Evolutionary conservation across 2,797 vertebrate species (phyloP).

Genomic region (Gambusia yucatana): DNA sequence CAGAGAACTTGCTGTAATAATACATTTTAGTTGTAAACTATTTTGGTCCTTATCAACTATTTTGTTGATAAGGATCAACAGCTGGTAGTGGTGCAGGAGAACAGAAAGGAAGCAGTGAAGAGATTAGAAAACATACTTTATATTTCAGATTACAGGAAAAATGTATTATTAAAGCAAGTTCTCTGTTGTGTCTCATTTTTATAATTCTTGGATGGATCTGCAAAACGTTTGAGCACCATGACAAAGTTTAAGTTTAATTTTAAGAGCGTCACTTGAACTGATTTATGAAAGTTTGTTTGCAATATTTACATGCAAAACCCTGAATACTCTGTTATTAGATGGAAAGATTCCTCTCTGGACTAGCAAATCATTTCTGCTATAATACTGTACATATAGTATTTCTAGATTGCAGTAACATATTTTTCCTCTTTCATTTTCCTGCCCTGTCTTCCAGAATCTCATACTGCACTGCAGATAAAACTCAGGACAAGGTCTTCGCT

Average conservation of each 20-base stretch:
- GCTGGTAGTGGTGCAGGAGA: too few species aligned
- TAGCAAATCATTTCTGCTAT: background rate
- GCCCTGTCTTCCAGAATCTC: constrained; percentile 84
- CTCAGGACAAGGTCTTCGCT: constrained; percentile 94
- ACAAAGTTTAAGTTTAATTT: background rate
- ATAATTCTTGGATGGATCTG: constrained; percentile 3
- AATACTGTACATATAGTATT: background rate
- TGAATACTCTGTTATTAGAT: background rate
- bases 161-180: too few species aligned
- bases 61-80: too few species aligned
- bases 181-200: too few species aligned
- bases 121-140: too few species aligned
- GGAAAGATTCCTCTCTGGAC: background rate
- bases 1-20: background rate
- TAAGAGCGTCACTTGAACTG: background rate
- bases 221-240: background rate
- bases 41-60: constrained; percentile 37
- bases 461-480: constrained; percentile 94
- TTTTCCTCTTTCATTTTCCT: background rate
- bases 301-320: background rate
- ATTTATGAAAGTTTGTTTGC: background rate
- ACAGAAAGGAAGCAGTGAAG: too few species aligned
- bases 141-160: too few species aligned
- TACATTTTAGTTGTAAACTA: background rate
- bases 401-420: background rate